Conservation (phyloP, 2,113 vertebrate species). For the Syrrhaptes paradoxus region DNA sequence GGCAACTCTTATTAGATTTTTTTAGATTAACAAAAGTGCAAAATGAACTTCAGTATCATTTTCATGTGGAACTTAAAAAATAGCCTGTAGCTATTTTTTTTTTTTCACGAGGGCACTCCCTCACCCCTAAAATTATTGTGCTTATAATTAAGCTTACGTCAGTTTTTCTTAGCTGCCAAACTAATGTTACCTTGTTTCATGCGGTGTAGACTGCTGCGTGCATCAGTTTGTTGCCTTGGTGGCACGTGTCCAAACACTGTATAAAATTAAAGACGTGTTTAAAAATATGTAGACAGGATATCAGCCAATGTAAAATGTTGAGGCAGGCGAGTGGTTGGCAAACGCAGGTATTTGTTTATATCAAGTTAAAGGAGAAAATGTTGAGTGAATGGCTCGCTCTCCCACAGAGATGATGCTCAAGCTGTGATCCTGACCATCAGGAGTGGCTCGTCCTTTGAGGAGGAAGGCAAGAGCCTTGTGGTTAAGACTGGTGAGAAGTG, state of each 20-base stretch:
- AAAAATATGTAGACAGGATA: constrained; percentile 32
- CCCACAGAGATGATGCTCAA: not conserved
- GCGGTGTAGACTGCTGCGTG: not conserved
- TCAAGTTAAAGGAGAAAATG: not conserved
- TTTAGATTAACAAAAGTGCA: not conserved
- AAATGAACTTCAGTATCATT: not conserved
- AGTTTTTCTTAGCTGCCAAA: constrained; percentile 19
- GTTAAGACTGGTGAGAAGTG: not conserved
- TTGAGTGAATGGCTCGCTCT: not conserved
- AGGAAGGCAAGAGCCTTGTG: not conserved
- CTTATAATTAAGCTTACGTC: not conserved
- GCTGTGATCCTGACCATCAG: not conserved
- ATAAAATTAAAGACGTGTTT: constrained; percentile 47
- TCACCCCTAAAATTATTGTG: not conserved
- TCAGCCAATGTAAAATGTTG: constrained; percentile 8
- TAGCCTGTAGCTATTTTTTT: not conserved
- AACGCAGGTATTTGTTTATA: not conserved
- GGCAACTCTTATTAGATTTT: not conserved
- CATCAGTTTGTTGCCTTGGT: constrained; percentile 35
- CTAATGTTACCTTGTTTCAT: not conserved
- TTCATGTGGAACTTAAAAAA: constrained; percentile 10
- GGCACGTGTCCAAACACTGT: constrained; percentile 46
- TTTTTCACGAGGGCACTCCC: not conserved
- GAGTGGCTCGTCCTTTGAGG: not conserved
- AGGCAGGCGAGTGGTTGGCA: constrained; percentile 31